phyloP scores from a whole-genome alignment of 2,888 invertebrate species.

The Leucophenga maculata region DNA sequence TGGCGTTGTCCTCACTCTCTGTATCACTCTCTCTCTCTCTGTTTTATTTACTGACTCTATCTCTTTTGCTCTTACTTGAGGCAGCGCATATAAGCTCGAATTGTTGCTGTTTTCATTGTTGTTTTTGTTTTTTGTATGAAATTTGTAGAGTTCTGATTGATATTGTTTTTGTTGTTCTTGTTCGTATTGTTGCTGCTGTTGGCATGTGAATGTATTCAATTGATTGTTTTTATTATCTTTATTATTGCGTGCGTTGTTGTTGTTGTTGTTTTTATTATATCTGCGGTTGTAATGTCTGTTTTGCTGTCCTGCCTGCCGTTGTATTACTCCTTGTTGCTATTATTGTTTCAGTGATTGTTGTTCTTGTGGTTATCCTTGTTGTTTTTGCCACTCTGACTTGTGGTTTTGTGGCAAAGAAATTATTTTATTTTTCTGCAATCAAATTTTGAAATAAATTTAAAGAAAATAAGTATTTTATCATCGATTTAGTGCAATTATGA shows the following conservation, averaged over 20 bases:
- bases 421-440: constrained; percentile 19
- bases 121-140: constrained; percentile 23
- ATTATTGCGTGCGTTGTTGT: constrained; percentile 19
- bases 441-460: constrained; percentile 17
- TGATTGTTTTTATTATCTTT: constrained; percentile 9
- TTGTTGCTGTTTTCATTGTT: constrained; percentile 30
- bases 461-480: not conserved
- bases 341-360: constrained; percentile 44
- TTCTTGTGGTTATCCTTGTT: constrained; percentile 2
- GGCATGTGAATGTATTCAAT: constrained; percentile 2
- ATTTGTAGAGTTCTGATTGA: not conserved
- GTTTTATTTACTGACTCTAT: not conserved
- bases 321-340: constrained; percentile 31
- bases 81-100: not conserved
- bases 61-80: not conserved
- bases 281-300: constrained; percentile 1
- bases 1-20: not conserved
- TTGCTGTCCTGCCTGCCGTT: constrained; percentile 9
- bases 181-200: not conserved
- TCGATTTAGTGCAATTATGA: too few relatives aligned
- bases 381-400: constrained; percentile 1
- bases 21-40: not conserved
- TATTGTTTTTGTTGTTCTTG: not conserved
- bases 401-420: constrained; percentile 14
- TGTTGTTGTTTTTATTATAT: too few relatives aligned